Evolutionary conservation across 2,888 invertebrate genomes (phyloP), one percentile per base, ranked within the genome.

Genomic region (Nipponacmea schrenckii): DNA sequence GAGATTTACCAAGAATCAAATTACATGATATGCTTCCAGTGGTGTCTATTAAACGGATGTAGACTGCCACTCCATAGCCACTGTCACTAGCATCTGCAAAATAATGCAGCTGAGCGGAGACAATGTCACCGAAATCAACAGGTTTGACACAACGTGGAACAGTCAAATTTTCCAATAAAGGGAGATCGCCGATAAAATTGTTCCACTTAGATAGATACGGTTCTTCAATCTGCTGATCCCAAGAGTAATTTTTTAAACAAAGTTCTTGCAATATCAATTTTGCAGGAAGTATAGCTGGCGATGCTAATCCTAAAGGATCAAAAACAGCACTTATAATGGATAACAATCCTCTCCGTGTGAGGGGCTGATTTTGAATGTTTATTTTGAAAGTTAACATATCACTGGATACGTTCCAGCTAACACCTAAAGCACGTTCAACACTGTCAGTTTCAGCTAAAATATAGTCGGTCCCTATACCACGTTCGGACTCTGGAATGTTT

Each of bases 401-500:
- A 14, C 15, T 27, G 14, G 27, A 44, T 17, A 72, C 44, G 20
- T 48, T 56, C 74, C 74, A 74, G 2, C 8, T 26, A 2, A 74
- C 68, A n/a, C 71, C 74, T 17, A 74, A 50, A 17, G 69, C 69
- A 20, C 68, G n/a, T 31, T 72, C 48, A 56, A 56, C 69, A 46
- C 50, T 48, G 3, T 72, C 74, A 15, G 68, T 45, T 12, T 14
- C n/a, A n/a, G 68, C 68, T n/a, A 46, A 45, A 3, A 65, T 62
- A 20, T 64, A 27, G 7, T 71, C 64, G 0, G 69, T 20, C 20
- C 26, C 50, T 10, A 5, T 39, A 8, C 65, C 69, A 24, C 67
- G n/a, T 20, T 73, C 65, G 17, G 64, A 62, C 26, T 39, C 67
- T n/a, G 73, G 62, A 45, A 75, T 70, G n/a, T 31, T 26, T 15